Conservation (phyloP, 2,113 vertebrate genomes). For the Grammomys dolichurus region DNA sequence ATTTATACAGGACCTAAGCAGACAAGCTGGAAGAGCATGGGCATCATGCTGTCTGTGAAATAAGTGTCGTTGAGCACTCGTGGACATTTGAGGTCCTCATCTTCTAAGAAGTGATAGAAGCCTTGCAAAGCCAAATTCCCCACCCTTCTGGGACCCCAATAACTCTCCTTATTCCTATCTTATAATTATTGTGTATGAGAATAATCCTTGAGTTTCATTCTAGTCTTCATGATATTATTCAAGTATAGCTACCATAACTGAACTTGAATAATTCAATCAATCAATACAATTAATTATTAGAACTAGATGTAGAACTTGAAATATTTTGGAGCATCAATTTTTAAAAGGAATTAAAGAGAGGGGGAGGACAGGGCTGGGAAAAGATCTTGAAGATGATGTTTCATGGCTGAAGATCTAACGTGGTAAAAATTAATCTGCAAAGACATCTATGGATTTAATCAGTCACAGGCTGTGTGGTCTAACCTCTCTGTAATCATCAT, state of each 20-base stretch:
- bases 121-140: neutral
- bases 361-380: neutral
- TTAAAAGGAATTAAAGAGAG: neutral
- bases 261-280: neutral
- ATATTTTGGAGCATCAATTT: neutral
- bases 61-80: neutral
- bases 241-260: neutral
- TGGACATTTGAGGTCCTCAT: neutral
- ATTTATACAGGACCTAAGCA: neutral
- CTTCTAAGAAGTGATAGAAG: neutral
- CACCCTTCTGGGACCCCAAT: neutral
- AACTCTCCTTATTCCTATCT: neutral
- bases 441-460: neutral
- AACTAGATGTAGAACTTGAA: slow-evolving; percentile 1
- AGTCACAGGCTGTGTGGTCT: neutral
- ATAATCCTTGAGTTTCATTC: slow-evolving; percentile 5
- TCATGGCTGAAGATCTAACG: neutral
- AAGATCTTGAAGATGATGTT: neutral
- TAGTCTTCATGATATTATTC: slow-evolving; percentile 4
- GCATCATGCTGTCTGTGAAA: neutral
- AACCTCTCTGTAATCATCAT: neutral
- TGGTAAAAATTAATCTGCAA: neutral
- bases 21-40: neutral
- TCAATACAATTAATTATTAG: neutral
- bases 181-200: neutral